Evolutionary conservation across 2,888 invertebrate genomes (phyloP), one percentile per base, ranked within the genome.

Genomic region (Chloroclystis v-ata): DNA sequence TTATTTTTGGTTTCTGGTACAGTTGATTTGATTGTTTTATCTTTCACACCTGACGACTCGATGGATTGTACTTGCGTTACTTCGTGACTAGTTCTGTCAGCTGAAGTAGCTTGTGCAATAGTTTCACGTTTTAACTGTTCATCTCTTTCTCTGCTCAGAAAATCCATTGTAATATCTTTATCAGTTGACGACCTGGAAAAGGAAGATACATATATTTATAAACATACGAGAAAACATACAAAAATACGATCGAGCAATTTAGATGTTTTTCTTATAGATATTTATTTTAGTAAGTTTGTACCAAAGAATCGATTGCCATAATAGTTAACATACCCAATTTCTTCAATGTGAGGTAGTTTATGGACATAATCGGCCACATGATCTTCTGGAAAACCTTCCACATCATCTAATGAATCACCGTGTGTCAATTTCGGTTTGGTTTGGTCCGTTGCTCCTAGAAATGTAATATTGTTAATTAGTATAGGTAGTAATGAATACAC

Each of bases 351-450:
- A 30, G 89, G 89, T 37, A 89, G 59, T 64, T 77, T 85, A 56
- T 82, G 84, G 11, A 86, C 69, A 47, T 86, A 86, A 56, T 87
- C 87, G 16, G 72, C 72, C 1, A 83, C 82, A 49, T 86, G 85
- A 49, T 86, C 86, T 67, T 88, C 87, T 24, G 87, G 89, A 35
- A 89, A 89, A 25, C 84, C 88, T 78, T 89, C 89, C 1, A 88
- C 88, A 28, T 89, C 89, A 68, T 89, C 89, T 46, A 89, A 68
- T 3, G 89, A 89, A 59, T 89, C 89, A 28, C 89, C 88, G 45
- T 88, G 87, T 1, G 75, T 78, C 44, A 87, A 56, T 56, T 74
- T 83, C 9, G 80, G 52, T 61, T 79, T 85, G 0, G 68, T 59
- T 33, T 61, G 65, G 39, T 84, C 82, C 28, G 61, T 56, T 10